Percentiles rank a stretch among this genome's conserved stretches.
phyloP scores from a whole-genome alignment of 2,113 vertebrate species.

The Crotalus viridis region DNA sequence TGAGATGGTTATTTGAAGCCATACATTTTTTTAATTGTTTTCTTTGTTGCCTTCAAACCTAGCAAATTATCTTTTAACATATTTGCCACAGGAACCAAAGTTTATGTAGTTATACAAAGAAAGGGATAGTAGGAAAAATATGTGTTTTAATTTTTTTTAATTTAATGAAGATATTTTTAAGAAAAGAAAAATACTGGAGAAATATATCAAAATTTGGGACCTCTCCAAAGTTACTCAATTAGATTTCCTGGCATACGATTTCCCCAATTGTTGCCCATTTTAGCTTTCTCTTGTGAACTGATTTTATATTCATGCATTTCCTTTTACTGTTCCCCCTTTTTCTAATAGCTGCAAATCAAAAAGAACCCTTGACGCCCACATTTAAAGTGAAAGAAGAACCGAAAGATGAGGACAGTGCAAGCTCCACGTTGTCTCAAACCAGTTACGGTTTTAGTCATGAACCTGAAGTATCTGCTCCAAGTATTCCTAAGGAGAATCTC shows the following conservation, averaged over 20 bases:
- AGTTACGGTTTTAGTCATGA: conserved; percentile 83
- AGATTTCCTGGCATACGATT: not conserved
- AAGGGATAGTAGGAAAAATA: not conserved
- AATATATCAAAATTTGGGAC: not conserved
- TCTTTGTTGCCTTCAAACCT: not conserved
- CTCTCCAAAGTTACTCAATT: not conserved
- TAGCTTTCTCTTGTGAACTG: conserved; percentile 31
- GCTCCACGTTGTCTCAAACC: conserved; percentile 74
- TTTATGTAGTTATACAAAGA: not conserved
- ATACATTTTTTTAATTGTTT: not conserved
- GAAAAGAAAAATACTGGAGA: not conserved
- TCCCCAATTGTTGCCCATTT: conserved; percentile 8
- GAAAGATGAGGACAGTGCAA: conserved; percentile 79
- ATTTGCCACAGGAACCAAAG: not conserved
- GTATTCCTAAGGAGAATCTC: conserved; percentile 72
- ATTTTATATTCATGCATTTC: conserved; percentile 14
- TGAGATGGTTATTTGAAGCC: not conserved
- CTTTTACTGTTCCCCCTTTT: conserved; percentile 50
- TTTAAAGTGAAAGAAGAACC: conserved; percentile 95
- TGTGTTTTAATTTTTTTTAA: not conserved
- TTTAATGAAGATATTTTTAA: not conserved
- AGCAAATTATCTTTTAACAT: not conserved
- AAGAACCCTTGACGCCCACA: conserved; percentile 87
- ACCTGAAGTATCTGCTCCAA: conserved; percentile 61
- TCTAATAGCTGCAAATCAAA: conserved; percentile 93